A percentile compares a stretch with the other conserved stretches of the same genome.
These are phyloP conservation scores for Antheraea assamensis DNA, from an alignment of 2,888 invertebrate species.

Conservation along the genomic window DNA sequence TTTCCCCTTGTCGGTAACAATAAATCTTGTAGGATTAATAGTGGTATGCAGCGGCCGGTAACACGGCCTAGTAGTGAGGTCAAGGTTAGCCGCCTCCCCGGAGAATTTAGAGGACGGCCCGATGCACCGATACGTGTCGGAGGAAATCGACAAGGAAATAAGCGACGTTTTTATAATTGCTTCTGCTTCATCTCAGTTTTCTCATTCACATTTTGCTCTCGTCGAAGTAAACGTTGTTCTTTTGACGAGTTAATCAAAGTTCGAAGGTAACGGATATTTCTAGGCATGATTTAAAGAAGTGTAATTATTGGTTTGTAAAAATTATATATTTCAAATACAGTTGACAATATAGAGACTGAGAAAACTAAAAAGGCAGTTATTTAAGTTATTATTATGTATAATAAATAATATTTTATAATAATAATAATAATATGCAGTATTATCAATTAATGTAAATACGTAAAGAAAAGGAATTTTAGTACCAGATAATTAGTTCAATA, in stretches of 20 bases:
- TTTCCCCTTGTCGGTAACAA: not conserved
- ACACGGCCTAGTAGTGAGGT: slow-evolving; percentile 3
- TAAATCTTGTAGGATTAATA: slow-evolving; percentile 4
- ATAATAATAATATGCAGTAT: no score
- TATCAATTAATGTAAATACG: no score
- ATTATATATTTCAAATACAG: no score
- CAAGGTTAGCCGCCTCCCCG: not conserved
- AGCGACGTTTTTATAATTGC: not conserved
- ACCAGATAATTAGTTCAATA: no score
- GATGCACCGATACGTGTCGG: slow-evolving; percentile 2
- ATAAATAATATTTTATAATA: no score
- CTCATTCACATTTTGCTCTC: not conserved
- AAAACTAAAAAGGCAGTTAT: no score
- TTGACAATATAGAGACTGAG: no score
- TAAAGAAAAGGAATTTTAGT: no score
- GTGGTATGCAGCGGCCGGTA: not conserved
- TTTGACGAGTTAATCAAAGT: not conserved
- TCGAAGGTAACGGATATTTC: not conserved
- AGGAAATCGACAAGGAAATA: slow-evolving; percentile 12
- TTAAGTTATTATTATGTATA: no score
- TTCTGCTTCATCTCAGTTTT: not conserved
- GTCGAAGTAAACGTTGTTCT: not conserved
- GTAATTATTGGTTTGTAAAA: no score
- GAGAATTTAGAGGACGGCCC: slow-evolving; percentile 4
- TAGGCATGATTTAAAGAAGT: no score